Evolutionary conservation across 2,113 vertebrate genomes (phyloP).

Genomic region (Corythornis vintsioides): DNA sequence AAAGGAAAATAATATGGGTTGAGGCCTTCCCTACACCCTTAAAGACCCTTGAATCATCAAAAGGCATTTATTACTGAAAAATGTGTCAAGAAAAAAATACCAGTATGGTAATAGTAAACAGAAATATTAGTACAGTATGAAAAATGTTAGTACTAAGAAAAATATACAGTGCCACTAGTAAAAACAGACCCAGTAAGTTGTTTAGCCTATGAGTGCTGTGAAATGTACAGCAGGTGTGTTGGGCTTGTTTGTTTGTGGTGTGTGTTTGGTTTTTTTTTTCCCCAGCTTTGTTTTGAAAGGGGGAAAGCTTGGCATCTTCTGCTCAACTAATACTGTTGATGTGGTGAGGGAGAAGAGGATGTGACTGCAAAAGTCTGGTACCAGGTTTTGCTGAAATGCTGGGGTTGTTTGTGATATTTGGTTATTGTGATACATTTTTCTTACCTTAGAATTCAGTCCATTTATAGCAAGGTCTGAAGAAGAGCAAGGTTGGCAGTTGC

Average conservation of each 20-base stretch:
- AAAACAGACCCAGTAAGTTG: neutral
- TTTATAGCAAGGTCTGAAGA: conserved; percentile 12
- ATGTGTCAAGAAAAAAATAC: neutral
- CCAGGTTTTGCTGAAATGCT: neutral
- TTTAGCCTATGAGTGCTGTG: accelerated
- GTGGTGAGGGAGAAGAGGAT: neutral
- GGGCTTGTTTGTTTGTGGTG: neutral
- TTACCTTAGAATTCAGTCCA: neutral
- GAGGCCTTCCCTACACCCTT: neutral
- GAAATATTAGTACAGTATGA: neutral
- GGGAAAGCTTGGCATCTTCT: neutral
- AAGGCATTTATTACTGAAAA: neutral
- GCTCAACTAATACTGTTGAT: neutral
- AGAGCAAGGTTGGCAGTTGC: conserved; percentile 10
- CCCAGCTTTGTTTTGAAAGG: neutral
- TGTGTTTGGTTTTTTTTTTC: too few relatives aligned
- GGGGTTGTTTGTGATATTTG: neutral
- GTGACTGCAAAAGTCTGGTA: neutral
- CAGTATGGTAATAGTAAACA: too few relatives aligned
- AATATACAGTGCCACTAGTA: neutral
- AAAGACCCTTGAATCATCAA: neutral
- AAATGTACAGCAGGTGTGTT: neutral
- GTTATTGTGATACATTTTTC: neutral
- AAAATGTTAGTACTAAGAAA: too few relatives aligned
- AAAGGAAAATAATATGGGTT: neutral